phyloP scores from a whole-genome alignment of 2,113 vertebrate species.

The Pomatostomus ruficeps region DNA sequence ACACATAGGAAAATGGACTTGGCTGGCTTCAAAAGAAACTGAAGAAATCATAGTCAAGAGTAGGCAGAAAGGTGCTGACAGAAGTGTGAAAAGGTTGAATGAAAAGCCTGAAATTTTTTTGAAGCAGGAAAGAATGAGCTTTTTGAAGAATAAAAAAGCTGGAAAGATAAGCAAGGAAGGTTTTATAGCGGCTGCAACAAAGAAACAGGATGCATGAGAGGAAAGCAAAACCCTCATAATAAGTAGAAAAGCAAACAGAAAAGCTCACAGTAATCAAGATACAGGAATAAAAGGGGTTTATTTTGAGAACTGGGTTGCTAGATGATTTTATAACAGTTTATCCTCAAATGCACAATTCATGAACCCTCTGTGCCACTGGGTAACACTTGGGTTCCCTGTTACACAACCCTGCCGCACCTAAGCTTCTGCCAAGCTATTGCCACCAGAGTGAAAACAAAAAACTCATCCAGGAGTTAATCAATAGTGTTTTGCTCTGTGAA shows the following conservation, averaged over 20 bases:
- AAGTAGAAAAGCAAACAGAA: not conserved
- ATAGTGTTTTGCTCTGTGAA: not conserved
- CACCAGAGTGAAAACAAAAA: not conserved
- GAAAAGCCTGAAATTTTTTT: not conserved
- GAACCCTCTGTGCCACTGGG: not conserved
- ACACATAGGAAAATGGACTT: not conserved
- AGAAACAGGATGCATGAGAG: not conserved
- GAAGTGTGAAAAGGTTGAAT: not conserved
- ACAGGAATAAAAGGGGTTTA: not conserved
- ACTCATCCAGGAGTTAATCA: not conserved
- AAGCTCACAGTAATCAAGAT: not conserved
- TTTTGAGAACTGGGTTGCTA: not conserved
- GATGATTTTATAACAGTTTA: not conserved
- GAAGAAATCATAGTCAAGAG: not conserved
- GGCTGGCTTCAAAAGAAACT: not conserved
- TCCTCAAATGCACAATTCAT: not conserved
- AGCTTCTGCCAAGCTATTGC: not conserved
- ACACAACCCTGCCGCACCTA: not conserved
- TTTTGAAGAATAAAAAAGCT: not conserved
- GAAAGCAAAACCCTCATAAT: not conserved
- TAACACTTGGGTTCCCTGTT: not conserved
- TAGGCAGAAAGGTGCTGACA: not conserved
- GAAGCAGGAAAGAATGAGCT: not conserved
- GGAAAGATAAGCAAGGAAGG: not conserved
- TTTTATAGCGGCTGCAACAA: not conserved